phyloP scores from a whole-genome alignment of 2,888 invertebrate genomes.

The Drosophila merina region DNA sequence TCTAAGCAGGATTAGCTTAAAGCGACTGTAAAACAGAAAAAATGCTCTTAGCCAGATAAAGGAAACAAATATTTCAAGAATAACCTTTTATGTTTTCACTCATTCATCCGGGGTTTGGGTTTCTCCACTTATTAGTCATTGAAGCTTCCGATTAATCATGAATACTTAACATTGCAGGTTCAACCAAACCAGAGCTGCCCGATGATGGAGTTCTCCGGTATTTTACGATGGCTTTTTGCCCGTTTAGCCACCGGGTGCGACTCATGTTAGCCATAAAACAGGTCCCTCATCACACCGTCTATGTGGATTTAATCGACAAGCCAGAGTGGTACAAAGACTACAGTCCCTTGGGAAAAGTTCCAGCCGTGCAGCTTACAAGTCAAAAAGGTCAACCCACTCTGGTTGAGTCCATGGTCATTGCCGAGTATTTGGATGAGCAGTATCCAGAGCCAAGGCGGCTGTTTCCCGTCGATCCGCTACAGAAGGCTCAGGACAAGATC shows the following conservation, averaged over 20 bases:
- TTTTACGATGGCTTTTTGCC: conserved; percentile 94
- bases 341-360: conserved; percentile 89
- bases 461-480: conserved; percentile 85
- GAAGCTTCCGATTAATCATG: not conserved
- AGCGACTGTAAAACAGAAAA: conserved; percentile 1
- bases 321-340: conserved; percentile 92
- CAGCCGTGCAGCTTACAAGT: conserved; percentile 88
- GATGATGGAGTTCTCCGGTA: conserved; percentile 88
- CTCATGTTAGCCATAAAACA: conserved; percentile 91
- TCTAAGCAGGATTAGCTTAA: not conserved
- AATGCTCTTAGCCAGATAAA: conserved; percentile 7
- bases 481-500: conserved; percentile 83
- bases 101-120: conserved; percentile 1
- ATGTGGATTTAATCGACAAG: conserved; percentile 90
- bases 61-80: conserved; percentile 5
- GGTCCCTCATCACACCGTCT: conserved; percentile 90
- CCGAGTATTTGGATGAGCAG: conserved; percentile 92
- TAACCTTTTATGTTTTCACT: not conserved
- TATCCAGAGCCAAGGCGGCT: conserved; percentile 87
- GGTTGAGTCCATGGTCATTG: conserved; percentile 91
- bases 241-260: conserved; percentile 91
- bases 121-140: not conserved
- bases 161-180: conserved; percentile 8
- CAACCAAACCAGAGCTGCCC: conserved; percentile 85
- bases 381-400: conserved; percentile 86